Base-by-base conservation (phyloP, 2,888 invertebrate genomes). In the Sinhomidia bicolor region DNA sequence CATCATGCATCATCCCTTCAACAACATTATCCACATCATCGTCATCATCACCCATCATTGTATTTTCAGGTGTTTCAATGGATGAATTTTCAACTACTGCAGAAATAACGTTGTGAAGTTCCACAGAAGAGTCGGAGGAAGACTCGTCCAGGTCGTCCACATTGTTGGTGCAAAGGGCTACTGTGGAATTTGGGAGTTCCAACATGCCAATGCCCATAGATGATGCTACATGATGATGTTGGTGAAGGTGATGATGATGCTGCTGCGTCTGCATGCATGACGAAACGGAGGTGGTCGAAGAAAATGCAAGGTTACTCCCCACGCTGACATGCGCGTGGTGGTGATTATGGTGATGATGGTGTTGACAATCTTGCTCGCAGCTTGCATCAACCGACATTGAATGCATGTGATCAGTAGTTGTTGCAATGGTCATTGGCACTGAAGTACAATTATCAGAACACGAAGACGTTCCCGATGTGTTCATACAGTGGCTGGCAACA, bases 11-110 rank as follows among this genome's bases (percentile, higher is more conserved):
- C 47, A 29, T 85, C 79, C 57, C 74, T 71, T 79, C 79, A 9
- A 80, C 80, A 4, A 60, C 80, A 12, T 60, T 47, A n/a, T 78
- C 88, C 1, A 65, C 79, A 20, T 83, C 88, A 23, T 85, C 85
- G 14, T 80, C 79, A 2, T 89, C 89, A 81, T 89, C 84, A 2
- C 84, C 89, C 85, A 89, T 89, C 89, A 81, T 89, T 12, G 84
- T 85, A 51, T 85, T 89, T 68, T 88, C 88, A 1, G 84, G 88
- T n/a, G 88, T 88, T 36, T 84, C 84, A 41, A 85, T 89, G 0
- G 84, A 88, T n/a, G 86, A 87, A 76, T 88, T 88, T 23, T 88
- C 76, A 0, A 88, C 87, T 6, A 88, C 87, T 9, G 87, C 87
- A n/a, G 87, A 82, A 82, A 88, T 88, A 9, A 82, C 87, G 41